Evolutionary conservation across 2,113 vertebrate genomes (phyloP).

Genomic region (Astatotilapia flaviijosephi): DNA sequence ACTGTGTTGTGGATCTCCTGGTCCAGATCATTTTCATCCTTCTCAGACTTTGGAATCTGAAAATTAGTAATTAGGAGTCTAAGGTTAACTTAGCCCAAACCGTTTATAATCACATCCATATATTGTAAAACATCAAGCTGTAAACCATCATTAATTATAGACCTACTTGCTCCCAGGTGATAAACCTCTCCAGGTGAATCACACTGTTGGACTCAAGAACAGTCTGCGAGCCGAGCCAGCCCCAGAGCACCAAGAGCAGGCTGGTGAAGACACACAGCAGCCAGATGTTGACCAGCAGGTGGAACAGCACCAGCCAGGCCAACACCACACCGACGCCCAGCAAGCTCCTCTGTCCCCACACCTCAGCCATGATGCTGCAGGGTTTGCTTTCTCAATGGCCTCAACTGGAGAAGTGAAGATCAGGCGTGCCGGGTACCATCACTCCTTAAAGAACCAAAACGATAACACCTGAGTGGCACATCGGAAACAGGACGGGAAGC

Average conservation of each 20-base stretch:
- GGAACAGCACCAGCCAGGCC: conserved; percentile 81
- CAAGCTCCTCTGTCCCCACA: conserved; percentile 68
- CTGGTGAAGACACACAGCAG: conserved; percentile 80
- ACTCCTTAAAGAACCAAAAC: not conserved
- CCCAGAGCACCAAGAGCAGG: conserved; percentile 75
- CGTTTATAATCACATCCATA: not conserved
- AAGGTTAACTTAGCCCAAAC: not conserved
- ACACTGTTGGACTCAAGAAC: conserved; percentile 57
- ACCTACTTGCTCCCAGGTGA: conserved; percentile 58
- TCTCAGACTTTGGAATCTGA: conserved; percentile 34
- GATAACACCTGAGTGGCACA: accelerated
- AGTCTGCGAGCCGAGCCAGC: conserved; percentile 79
- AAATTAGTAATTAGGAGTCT: not conserved
- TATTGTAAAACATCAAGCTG: not conserved
- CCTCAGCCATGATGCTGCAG: conserved; percentile 48
- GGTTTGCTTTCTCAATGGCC: not conserved
- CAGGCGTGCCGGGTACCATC: not conserved
- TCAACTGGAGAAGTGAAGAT: not conserved
- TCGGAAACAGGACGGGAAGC: not conserved
- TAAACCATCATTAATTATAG: not conserved
- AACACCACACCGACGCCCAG: conserved; percentile 64
- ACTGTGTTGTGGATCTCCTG: conserved; percentile 77
- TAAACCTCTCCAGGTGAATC: conserved; percentile 83
- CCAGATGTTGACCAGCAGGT: conserved; percentile 83
- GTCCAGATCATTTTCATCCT: conserved; percentile 66